Conservation (phyloP, 2,797 vertebrate species). For the Dendrocincla tyrannina region DNA sequence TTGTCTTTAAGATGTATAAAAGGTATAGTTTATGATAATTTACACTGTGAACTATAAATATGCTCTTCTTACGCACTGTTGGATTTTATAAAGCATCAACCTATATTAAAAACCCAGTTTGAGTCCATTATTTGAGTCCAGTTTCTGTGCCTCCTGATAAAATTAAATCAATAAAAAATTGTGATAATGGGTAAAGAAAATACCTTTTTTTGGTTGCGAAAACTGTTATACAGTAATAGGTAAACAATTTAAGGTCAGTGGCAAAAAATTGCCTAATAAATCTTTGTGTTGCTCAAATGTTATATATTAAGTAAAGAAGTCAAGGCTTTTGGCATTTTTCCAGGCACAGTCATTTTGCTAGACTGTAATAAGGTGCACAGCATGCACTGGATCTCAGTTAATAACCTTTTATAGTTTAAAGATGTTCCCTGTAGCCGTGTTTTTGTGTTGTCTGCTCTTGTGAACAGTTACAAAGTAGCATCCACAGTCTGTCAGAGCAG, state of each 20-base stretch:
- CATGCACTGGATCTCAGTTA: background rate
- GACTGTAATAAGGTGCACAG: background rate
- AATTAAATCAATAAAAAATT: background rate
- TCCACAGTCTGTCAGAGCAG: background rate
- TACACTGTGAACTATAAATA: background rate
- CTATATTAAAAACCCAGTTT: background rate
- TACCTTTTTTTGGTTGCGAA: background rate
- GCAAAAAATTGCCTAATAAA: background rate
- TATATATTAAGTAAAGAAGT: background rate
- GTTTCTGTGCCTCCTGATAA: background rate
- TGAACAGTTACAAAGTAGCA: background rate
- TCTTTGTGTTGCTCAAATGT: background rate
- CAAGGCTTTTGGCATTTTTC: background rate
- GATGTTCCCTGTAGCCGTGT: background rate
- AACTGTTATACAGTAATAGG: background rate
- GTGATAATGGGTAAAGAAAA: background rate
- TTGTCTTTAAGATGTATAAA: background rate
- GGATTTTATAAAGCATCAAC: background rate
- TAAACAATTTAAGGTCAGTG: background rate
- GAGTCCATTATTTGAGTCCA: background rate
- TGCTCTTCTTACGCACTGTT: background rate
- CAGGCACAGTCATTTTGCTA: background rate
- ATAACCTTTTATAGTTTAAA: background rate
- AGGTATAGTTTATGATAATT: background rate
- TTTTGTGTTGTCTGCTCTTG: constrained; percentile 6